A percentile compares a stretch with the other conserved stretches of the same genome.
phyloP scores from a whole-genome alignment of 1,140 invertebrate genomes.

The Sinonovacula constricta region DNA sequence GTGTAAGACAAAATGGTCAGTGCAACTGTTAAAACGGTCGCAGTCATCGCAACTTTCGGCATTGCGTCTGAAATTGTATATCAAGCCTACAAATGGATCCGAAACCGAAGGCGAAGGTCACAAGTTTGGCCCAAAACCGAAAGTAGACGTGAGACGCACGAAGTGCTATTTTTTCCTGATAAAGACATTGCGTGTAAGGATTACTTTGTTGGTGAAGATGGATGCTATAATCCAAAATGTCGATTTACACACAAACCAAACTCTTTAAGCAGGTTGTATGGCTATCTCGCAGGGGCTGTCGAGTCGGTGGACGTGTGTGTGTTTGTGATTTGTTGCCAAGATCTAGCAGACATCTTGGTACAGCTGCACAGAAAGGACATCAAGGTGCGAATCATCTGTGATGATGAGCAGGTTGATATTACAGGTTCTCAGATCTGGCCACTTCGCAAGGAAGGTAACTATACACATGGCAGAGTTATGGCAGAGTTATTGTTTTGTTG shows the following conservation, averaged over 20 bases:
- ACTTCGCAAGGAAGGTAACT: constrained; percentile 82
- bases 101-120: no score
- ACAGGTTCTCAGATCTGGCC: constrained; percentile 82
- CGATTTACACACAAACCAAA: constrained; percentile 74
- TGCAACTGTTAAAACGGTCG: no score
- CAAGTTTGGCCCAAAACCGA: no score
- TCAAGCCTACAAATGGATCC: no score
- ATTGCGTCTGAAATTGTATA: no score
- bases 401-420: constrained; percentile 82
- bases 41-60: no score
- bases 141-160: constrained; percentile 40
- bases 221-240: constrained; percentile 73
- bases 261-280: constrained; percentile 71
- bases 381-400: constrained; percentile 83
- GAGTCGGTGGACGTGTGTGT: constrained; percentile 85
- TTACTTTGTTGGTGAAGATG: constrained; percentile 64
- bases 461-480: no score
- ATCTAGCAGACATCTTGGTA: constrained; percentile 82
- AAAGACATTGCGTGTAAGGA: constrained; percentile 71
- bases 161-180: constrained; percentile 78
- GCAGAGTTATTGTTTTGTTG: no score
- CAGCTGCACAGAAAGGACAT: constrained; percentile 82
- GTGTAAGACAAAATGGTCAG: no score
- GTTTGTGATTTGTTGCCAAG: constrained; percentile 83
- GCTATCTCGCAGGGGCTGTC: constrained; percentile 81